Evolutionary conservation across 2,888 invertebrate genomes (phyloP).

Genomic region (Prosopocoilus inquinatus): DNA sequence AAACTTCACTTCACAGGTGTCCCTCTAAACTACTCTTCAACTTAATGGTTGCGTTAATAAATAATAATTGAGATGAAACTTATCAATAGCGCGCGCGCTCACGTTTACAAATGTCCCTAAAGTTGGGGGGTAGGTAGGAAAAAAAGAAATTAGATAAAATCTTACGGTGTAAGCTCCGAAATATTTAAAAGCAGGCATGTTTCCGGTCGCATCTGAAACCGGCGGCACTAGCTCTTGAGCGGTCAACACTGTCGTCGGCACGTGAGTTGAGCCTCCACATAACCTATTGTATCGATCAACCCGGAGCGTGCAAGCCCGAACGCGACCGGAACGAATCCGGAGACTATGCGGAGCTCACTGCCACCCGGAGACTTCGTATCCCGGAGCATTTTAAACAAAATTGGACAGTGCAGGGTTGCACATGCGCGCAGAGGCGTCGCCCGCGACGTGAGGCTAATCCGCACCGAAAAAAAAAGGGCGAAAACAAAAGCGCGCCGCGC

Average conservation of each 20-base stretch:
- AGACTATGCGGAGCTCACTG: constrained; percentile 46
- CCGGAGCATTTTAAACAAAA: constrained; percentile 36
- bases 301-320: constrained; percentile 20
- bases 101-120: too few species aligned
- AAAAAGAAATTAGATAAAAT: too few species aligned
- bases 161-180: too few species aligned
- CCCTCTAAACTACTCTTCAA: too few species aligned
- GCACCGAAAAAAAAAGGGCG: constrained; percentile 4
- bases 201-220: too few species aligned
- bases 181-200: too few species aligned
- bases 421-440: constrained; percentile 17
- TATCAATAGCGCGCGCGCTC: too few species aligned
- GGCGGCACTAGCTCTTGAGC: constrained; percentile 3
- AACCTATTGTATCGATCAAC: constrained; percentile 40
- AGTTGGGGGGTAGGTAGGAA: too few species aligned
- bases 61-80: too few species aligned
- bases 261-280: constrained; percentile 32
- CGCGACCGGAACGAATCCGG: constrained; percentile 22
- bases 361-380: constrained; percentile 41
- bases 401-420: constrained; percentile 19
- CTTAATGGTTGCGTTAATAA: too few species aligned
- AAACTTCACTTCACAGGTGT: too few species aligned
- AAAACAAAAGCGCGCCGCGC: neutral
- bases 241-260: constrained; percentile 26
- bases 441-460: neutral